Base-by-base conservation (phyloP, 2,888 invertebrate species). In the Ichneumoninae sp. region DNA sequence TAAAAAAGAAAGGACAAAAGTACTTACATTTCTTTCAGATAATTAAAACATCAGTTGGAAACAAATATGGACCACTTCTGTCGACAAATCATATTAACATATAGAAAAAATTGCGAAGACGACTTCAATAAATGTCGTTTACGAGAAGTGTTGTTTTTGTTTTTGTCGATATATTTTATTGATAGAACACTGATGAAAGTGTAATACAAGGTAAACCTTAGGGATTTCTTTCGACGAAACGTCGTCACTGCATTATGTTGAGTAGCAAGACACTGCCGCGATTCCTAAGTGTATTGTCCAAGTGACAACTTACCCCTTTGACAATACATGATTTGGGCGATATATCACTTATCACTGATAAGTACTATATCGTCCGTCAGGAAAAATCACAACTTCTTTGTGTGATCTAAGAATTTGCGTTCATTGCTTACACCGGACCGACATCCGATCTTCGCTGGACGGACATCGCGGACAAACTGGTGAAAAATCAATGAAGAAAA, bases 41-140 rank as follows among this genome's bases (percentile, higher is more conserved):
- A 10, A 70, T 90, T 13, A 89, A 87, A 78, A 86, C 89, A 3
- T 83, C 89, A 8, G 62, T 5, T 0, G n/a, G 13, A 16, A 5
- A 26, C 13, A 72, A 72, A 40, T 13, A 6, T 57, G 16, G 8
- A 33, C 0, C 6, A 5, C 4, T 33, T 6, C 5, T 33, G 33
- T 6, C 33, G 1, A 33, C 33, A 33, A 0, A 33, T 33, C 33
- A 33, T 33, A 6, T 33, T 5, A 6, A 6, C 33, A 5, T 33
- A 5, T 5, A 6, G 6, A 33, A 33, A 5, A 33, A 33, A 33
- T 26, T 3, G 26, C 26, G 3, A 3, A 3, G 26, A 26, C 26
- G 26, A 26, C 26, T 26, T 26, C 33, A 57, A n/a, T 40, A 40
- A 72, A 16, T 57, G 57, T 72, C 40, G 36, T 60, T 72, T 36